Evolutionary conservation across 2,797 vertebrate genomes (phyloP).

Genomic region (Sebastolobus alascanus): DNA sequence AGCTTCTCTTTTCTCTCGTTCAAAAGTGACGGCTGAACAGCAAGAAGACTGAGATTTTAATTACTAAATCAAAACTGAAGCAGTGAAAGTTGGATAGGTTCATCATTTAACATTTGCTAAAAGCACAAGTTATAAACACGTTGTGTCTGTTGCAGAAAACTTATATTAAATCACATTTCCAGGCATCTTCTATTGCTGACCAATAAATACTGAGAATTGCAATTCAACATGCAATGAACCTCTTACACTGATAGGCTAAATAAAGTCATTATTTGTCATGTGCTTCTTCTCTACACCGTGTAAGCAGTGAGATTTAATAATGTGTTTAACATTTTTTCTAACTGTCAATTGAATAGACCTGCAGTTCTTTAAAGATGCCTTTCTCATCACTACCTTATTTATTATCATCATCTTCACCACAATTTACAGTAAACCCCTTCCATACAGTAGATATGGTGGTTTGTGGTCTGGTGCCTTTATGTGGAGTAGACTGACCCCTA

Average conservation of each 20-base stretch:
- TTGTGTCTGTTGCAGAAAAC: background rate
- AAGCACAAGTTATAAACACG: background rate
- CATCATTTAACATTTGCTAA: background rate
- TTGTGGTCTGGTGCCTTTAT: background rate
- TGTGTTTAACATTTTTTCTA: background rate
- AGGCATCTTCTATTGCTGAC: background rate
- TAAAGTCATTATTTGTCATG: background rate
- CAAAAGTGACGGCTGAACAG: background rate
- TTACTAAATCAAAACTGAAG: background rate
- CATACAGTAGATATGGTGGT: background rate
- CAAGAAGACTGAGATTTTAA: background rate
- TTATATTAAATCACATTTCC: background rate
- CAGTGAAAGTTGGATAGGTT: background rate
- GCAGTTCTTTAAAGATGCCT: background rate
- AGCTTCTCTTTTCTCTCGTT: background rate
- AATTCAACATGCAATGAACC: background rate
- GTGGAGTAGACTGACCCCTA: conserved; percentile 71
- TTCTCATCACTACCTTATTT: background rate
- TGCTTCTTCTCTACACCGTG: background rate
- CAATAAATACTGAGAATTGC: background rate
- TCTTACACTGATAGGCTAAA: background rate
- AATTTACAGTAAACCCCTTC: background rate
- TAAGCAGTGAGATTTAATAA: background rate
- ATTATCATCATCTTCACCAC: background rate
- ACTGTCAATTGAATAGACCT: background rate